Evolutionary conservation across 2,888 invertebrate genomes (phyloP).

Genomic region (Meganola albula): DNA sequence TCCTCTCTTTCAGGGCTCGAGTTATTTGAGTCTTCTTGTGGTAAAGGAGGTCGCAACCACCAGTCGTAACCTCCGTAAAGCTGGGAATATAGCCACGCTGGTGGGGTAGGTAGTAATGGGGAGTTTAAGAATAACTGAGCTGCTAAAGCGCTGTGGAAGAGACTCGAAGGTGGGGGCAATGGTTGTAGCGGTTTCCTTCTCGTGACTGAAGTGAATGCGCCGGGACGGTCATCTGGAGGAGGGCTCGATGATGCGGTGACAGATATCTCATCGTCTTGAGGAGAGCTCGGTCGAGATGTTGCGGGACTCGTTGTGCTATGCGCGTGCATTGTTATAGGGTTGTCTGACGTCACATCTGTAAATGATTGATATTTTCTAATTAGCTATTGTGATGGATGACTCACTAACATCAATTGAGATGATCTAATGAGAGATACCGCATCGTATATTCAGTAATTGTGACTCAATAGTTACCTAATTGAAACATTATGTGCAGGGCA

Average conservation of each 20-base stretch:
- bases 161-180: conserved; percentile 63
- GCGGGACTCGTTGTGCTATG: conserved; percentile 85
- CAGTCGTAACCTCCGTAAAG: conserved; percentile 84
- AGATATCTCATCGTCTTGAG: conserved; percentile 80
- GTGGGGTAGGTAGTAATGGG: conserved; percentile 85
- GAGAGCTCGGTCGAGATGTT: conserved; percentile 78
- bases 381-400: too few species aligned
- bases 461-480: too few species aligned
- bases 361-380: too few species aligned
- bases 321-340: conserved; percentile 73
- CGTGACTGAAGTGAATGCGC: conserved; percentile 75
- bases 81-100: conserved; percentile 88
- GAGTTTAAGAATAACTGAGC: conserved; percentile 86
- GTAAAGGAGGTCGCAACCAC: conserved; percentile 78
- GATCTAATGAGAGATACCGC: too few species aligned
- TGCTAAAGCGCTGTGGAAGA: conserved; percentile 74
- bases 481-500: too few species aligned
- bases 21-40: conserved; percentile 60
- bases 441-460: too few species aligned
- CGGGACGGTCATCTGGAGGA: conserved; percentile 72
- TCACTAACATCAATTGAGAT: too few species aligned
- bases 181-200: conserved; percentile 68
- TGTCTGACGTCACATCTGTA: conserved; percentile 62
- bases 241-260: conserved; percentile 79
- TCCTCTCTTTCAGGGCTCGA: conserved; percentile 69